A percentile compares a stretch with the other conserved stretches of the same genome.
These are phyloP conservation scores for Drosophila pruinosa DNA, from an alignment of 1,140 invertebrate genomes.

Conservation along the genomic window DNA sequence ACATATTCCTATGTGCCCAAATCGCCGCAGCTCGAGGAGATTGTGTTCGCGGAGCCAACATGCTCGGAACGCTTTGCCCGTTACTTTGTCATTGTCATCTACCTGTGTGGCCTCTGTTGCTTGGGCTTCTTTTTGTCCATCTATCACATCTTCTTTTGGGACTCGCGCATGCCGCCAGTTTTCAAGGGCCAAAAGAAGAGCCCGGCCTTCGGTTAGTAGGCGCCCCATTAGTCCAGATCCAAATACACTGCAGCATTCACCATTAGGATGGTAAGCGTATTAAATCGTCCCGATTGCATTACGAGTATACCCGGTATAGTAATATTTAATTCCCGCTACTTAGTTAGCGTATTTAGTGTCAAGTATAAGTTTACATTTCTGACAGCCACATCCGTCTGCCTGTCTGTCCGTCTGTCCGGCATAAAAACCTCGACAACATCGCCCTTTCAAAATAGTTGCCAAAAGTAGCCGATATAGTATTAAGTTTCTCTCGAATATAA, in stretches of 20 bases:
- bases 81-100: slow-evolving; percentile 72
- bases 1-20: slow-evolving; percentile 63
- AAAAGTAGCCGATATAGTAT: too few relatives aligned
- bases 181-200: slow-evolving; percentile 69
- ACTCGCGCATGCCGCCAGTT: slow-evolving; percentile 78
- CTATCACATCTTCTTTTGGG: slow-evolving; percentile 80
- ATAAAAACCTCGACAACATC: too few relatives aligned
- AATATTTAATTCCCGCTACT: too few relatives aligned
- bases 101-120: slow-evolving; percentile 70
- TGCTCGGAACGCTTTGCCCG: slow-evolving; percentile 72
- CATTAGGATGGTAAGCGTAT: slow-evolving; percentile 2
- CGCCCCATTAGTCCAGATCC: background rate
- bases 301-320: too few relatives aligned
- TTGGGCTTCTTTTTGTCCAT: slow-evolving; percentile 74
- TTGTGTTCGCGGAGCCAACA: slow-evolving; percentile 67
- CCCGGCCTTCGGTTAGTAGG: slow-evolving; percentile 57
- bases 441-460: too few relatives aligned
- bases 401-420: too few relatives aligned
- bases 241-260: background rate
- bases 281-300: background rate
- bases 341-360: too few relatives aligned
- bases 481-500: too few relatives aligned
- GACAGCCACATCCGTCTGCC: too few relatives aligned
- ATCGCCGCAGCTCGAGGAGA: slow-evolving; percentile 67
- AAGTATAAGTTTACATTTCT: too few relatives aligned